Percentiles rank a stretch among this genome's conserved stretches.
Conservation (phyloP, 1,140 invertebrate genomes). For the Mercenaria mercenaria region DNA sequence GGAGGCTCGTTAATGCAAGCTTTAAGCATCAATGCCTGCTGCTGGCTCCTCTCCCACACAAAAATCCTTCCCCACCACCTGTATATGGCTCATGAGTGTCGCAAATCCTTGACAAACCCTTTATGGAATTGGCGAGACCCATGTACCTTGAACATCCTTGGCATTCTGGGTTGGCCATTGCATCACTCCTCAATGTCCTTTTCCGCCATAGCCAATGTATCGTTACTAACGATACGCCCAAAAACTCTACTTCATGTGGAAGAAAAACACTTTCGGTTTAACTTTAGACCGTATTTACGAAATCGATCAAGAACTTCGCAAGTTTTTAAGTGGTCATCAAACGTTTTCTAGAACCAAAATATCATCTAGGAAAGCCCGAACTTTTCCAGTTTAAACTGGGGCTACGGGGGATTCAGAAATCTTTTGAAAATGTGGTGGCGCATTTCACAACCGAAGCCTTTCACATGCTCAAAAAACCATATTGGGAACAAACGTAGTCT, state of each 20-base stretch:
- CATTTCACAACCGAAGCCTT: not conserved
- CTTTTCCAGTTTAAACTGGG: not conserved
- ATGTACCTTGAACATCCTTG: slow-evolving; percentile 61
- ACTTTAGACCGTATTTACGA: too few species aligned
- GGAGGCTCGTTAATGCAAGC: slow-evolving; percentile 37
- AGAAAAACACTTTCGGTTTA: slow-evolving; percentile 61
- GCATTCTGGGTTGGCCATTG: slow-evolving; percentile 44
- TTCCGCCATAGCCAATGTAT: too few species aligned
- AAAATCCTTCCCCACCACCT: slow-evolving; percentile 50
- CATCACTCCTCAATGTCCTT: slow-evolving; percentile 1
- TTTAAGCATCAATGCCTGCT: slow-evolving; percentile 62
- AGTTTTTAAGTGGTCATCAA: slow-evolving; percentile 29
- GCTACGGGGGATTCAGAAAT: slow-evolving; percentile 56
- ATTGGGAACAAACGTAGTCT: slow-evolving; percentile 33
- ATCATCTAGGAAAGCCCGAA: slow-evolving; percentile 1
- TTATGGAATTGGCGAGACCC: slow-evolving; percentile 50
- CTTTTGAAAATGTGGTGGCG: slow-evolving; percentile 1
- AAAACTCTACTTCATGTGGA: slow-evolving; percentile 67
- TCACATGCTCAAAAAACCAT: slow-evolving; percentile 22
- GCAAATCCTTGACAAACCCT: slow-evolving; percentile 14
- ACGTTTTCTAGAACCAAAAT: slow-evolving; percentile 16
- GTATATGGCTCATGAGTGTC: slow-evolving; percentile 31
- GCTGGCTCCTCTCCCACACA: slow-evolving; percentile 34
- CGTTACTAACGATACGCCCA: slow-evolving; percentile 53
- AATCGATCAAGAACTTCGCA: slow-evolving; percentile 25